Conservation (phyloP, 2,888 invertebrate genomes). For the Drosophila birchii region DNA sequence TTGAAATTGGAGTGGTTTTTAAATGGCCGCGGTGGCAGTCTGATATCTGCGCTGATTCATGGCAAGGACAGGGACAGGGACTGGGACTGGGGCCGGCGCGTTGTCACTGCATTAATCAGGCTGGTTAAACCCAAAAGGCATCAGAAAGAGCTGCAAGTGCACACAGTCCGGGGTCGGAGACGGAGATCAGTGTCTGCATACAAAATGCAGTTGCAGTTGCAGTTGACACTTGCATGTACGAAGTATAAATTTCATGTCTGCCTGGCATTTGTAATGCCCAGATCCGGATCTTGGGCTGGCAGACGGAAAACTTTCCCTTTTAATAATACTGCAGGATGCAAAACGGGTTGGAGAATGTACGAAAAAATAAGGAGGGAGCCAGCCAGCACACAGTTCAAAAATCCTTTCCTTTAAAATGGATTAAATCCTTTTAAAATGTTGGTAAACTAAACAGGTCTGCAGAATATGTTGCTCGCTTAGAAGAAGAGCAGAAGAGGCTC, state of each 20-base stretch:
- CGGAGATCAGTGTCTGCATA: slow-evolving; percentile 56
- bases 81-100: slow-evolving; percentile 13
- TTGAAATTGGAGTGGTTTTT: slow-evolving; percentile 38
- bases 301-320: slow-evolving; percentile 52
- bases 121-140: slow-evolving; percentile 51
- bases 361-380: slow-evolving; percentile 18
- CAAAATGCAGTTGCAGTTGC: slow-evolving; percentile 53
- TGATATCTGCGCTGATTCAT: slow-evolving; percentile 52
- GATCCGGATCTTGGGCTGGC: slow-evolving; percentile 52
- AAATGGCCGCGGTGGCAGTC: slow-evolving; percentile 28
- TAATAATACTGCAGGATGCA: slow-evolving; percentile 41
- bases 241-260: slow-evolving; percentile 57
- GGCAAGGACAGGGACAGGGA: slow-evolving; percentile 48
- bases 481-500: too few species aligned
- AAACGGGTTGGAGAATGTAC: slow-evolving; percentile 44
- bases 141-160: slow-evolving; percentile 55
- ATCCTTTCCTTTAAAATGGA: too few species aligned
- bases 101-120: slow-evolving; percentile 59
- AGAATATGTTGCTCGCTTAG: background rate
- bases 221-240: slow-evolving; percentile 64
- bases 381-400: slow-evolving; percentile 18
- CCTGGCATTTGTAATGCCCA: slow-evolving; percentile 68
- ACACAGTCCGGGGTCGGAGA: slow-evolving; percentile 43
- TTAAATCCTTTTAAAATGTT: background rate
- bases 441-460: too few species aligned